Base-by-base conservation (phyloP, 2,113 vertebrate genomes). In the Isurus oxyrinchus region DNA sequence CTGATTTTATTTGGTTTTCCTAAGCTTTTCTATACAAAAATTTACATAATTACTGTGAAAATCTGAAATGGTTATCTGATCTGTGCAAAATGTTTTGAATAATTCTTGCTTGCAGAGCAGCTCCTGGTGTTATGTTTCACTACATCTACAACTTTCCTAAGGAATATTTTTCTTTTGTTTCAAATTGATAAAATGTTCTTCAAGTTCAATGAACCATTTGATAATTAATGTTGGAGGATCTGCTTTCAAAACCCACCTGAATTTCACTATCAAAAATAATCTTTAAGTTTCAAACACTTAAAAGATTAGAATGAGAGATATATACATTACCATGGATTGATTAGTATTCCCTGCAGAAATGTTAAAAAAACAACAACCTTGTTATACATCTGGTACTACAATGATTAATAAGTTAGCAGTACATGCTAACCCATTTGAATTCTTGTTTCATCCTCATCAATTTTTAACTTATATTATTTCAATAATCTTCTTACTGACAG, bases 401-500 rank as follows among this genome's bases (percentile, higher is more conserved):
- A 95, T 95, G 66, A 49, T 72, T 44, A 95, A 69, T 95, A 94
- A 19, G 40, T 23, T 63, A 63, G 59, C 21, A 94, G 44, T 95
- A 72, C 94, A 69, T 67, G 40, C 94, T 72, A 67, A 67, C 31
- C 21, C 44, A 95, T 69, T 72, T 49, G 66, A 95, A 55, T 95
- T 55, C 44, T 72, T 95, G 44, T 95, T 95, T 95, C 44, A 14
- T 72, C 88, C 67, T 53, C 69, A 63, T 69, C 49, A 95, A 72
- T 72, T 95, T 95, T 95, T 72, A 76, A 95, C 67, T 95, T 95
- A 72, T 53, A 95, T 95, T 72, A 95, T 95, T 95, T 69, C 94
- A 95, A 95, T 95, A 72, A 95, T 95, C 67, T 95, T 95, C 66
- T 91, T 91, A 95, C 66, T 95, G 66, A 95, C 94, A 95, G 94